Base-by-base conservation (phyloP, 2,888 invertebrate genomes). In the Cephonodes hylas region DNA sequence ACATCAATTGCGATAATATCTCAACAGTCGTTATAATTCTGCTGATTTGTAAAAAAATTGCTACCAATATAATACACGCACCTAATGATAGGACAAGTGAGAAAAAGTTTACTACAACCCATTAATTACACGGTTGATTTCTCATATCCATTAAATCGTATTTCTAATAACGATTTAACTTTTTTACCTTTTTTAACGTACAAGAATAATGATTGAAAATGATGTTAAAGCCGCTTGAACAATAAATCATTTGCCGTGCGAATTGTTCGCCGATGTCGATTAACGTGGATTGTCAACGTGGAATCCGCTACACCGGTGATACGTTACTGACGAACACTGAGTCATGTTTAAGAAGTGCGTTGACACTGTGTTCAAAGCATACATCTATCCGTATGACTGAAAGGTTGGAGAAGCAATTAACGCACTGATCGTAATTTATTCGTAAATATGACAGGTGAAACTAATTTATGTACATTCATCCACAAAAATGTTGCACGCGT, bases 261-360 rank as follows among this genome's bases (percentile, higher is more conserved):
- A 13, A 34, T 46, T 58, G 46, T 44, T 61, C 25, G 45, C n/a
- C 44, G 6, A 48, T 18, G 46, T 62, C 20, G 38, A 13, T 31
- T 62, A 59, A 67, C 65, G 67, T 65, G 67, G 66, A 69, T 65
- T 74, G 76, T 74, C 70, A 71, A 70, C 70, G 68, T 65, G 67
- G 66, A 73, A 71, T 71, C 75, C 76, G 77, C 76, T 78, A 76
- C 69, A 69, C 66, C 53, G 68, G 61, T 67, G 63, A 63, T 66
- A 66, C 75, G 76, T 72, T 73, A 75, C 31, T 44, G 42, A 56
- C 56, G 56, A 73, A 70, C 64, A 73, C 67, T 82, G 81, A 80
- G 71, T 79, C 80, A 78, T 75, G 74, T 65, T 70, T 74, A 74
- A 73, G 68, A 76, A 79, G 83, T 81, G 74, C 84, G 77, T 81